These are phyloP conservation scores for Poeciliopsis retropinna DNA, from an alignment of 2,113 vertebrate species.

Conservation along the genomic window DNA sequence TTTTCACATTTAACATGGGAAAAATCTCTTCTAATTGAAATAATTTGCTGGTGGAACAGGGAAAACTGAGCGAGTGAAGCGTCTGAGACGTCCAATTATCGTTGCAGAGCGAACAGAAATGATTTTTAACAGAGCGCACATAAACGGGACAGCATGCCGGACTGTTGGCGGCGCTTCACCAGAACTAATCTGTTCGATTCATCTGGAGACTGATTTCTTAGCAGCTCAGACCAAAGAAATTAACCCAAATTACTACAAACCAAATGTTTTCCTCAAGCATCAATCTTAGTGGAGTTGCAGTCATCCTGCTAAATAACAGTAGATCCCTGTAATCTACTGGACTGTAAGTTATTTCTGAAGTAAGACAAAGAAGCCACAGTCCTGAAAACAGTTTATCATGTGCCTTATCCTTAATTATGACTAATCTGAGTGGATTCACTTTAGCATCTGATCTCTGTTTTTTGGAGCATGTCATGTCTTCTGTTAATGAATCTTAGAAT, in stretches of 20 bases:
- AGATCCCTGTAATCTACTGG: not conserved
- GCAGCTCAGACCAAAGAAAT: not conserved
- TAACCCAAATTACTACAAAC: not conserved
- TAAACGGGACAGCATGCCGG: not conserved
- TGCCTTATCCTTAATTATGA: slow-evolving; percentile 53
- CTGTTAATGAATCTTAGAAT: not conserved
- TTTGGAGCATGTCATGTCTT: not conserved
- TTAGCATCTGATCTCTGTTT: not conserved
- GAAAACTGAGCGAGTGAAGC: too few relatives aligned
- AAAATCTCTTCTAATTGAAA: too few relatives aligned
- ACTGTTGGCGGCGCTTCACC: not conserved
- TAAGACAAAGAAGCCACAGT: not conserved
- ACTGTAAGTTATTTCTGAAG: not conserved
- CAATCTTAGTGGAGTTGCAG: not conserved
- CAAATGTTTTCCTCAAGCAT: not conserved
- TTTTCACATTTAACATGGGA: too few relatives aligned
- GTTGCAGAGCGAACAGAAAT: too few relatives aligned
- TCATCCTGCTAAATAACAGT: not conserved
- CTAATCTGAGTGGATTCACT: not conserved
- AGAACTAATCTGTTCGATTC: not conserved
- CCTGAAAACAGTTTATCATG: not conserved
- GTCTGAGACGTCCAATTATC: too few relatives aligned
- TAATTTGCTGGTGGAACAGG: too few relatives aligned
- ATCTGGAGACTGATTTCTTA: not conserved
- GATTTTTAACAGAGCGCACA: not conserved